These are phyloP conservation scores for Yoshiicerus persimilis DNA, from an alignment of 1,140 invertebrate genomes.

Conservation along the genomic window DNA sequence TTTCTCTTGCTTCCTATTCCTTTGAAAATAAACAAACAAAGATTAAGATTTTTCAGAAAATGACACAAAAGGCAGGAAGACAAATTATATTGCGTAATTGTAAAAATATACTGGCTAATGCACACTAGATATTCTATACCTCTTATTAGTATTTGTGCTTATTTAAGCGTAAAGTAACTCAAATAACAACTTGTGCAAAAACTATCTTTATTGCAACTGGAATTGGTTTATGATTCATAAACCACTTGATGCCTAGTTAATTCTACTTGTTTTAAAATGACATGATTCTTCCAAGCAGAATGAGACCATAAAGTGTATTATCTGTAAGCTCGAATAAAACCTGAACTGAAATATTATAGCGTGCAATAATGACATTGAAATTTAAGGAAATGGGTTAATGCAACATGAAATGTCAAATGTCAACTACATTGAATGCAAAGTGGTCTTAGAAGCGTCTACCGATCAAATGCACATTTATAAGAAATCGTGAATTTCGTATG, in stretches of 20 bases:
- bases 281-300: not conserved
- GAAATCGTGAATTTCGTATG: no score
- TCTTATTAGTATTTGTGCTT: not conserved
- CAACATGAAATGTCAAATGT: slow-evolving; percentile 4
- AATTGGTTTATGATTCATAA: not conserved
- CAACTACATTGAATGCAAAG: not conserved
- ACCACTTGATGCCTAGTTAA: not conserved
- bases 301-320: not conserved
- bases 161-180: not conserved
- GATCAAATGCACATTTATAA: no score
- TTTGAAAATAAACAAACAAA: not conserved
- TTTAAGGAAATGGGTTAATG: not conserved
- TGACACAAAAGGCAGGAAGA: not conserved
- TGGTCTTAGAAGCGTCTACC: no score
- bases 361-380: slow-evolving; percentile 1
- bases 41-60: not conserved
- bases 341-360: not conserved
- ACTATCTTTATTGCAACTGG: not conserved
- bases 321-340: not conserved
- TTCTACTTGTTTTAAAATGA: not conserved
- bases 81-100: not conserved
- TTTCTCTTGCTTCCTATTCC: not conserved
- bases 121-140: no score
- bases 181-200: not conserved
- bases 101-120: no score